phyloP scores from a whole-genome alignment of 2,888 invertebrate genomes.

The Synanthedon formicaeformis region DNA sequence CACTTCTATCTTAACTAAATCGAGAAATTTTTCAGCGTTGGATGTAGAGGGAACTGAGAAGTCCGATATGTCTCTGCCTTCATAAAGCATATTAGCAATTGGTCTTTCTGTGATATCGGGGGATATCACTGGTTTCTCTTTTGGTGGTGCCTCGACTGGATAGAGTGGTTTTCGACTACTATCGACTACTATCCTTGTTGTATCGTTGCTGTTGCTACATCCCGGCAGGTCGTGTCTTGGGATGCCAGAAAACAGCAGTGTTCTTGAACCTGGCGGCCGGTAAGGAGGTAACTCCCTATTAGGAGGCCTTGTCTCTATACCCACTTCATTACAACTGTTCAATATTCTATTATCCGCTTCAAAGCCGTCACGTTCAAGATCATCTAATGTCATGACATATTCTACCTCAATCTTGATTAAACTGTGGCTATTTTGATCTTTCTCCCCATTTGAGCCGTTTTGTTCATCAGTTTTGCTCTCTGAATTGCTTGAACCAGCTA shows the following conservation, averaged over 20 bases:
- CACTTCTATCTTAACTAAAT: constrained; percentile 36
- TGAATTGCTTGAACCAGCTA: constrained; percentile 18
- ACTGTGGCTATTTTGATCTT: neutral
- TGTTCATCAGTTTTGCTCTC: constrained; percentile 47
- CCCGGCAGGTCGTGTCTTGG: constrained; percentile 46
- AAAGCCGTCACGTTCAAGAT: constrained; percentile 56
- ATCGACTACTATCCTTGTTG: constrained; percentile 53
- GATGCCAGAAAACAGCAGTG: neutral
- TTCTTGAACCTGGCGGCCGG: too few relatives aligned
- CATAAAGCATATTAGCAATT: constrained; percentile 25
- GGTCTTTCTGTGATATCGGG: constrained; percentile 6
- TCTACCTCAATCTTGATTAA: constrained; percentile 22
- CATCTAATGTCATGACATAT: too few relatives aligned
- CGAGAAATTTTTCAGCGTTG: constrained; percentile 53
- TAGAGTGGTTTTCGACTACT: constrained; percentile 26
- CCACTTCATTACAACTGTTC: constrained; percentile 30
- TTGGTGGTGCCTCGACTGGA: constrained; percentile 17
- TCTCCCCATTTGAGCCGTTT: neutral
- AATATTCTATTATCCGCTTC: constrained; percentile 59
- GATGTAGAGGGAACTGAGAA: constrained; percentile 56
- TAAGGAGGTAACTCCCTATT: too few relatives aligned
- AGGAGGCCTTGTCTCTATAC: too few relatives aligned
- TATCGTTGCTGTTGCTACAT: constrained; percentile 52
- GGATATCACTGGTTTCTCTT: neutral
- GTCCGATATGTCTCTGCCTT: constrained; percentile 25